phyloP scores from a whole-genome alignment of 2,888 invertebrate species.

The Acrobasis suavella region DNA sequence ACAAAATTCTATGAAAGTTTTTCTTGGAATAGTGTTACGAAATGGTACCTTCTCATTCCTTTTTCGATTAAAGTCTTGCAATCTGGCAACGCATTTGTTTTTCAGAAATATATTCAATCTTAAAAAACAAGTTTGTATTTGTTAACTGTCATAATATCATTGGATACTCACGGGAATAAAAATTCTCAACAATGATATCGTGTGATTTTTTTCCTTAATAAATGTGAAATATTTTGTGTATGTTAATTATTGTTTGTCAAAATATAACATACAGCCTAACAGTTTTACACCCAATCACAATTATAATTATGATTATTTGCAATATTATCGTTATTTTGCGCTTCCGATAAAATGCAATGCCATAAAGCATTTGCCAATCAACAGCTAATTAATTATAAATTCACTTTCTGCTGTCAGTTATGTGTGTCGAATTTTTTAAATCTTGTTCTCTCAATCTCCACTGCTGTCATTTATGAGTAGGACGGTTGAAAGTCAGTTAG shows the following conservation, averaged over 20 bases:
- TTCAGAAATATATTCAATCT: background rate
- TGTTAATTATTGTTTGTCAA: too few species aligned
- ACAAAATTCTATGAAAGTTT: background rate
- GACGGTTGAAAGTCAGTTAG: background rate
- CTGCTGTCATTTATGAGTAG: conserved; percentile 1
- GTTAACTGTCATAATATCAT: background rate
- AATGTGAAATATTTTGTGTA: background rate
- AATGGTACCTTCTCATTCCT: background rate
- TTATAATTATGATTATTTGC: background rate
- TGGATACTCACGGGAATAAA: background rate
- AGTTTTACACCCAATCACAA: too few species aligned
- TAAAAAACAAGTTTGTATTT: background rate
- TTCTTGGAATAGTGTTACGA: conserved; percentile 2
- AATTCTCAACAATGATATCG: background rate
- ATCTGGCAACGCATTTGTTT: background rate
- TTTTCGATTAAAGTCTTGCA: background rate
- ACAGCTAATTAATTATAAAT: conserved; percentile 38
- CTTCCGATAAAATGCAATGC: conserved; percentile 45
- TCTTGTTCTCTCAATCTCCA: conserved; percentile 3
- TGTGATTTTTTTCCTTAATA: background rate
- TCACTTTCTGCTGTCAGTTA: conserved; percentile 30
- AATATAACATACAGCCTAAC: too few species aligned
- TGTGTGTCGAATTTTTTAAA: background rate
- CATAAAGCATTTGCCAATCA: conserved; percentile 44
- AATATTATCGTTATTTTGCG: conserved; percentile 17